phyloP scores from a whole-genome alignment of 2,888 invertebrate species.

The Philonicus albiceps region DNA sequence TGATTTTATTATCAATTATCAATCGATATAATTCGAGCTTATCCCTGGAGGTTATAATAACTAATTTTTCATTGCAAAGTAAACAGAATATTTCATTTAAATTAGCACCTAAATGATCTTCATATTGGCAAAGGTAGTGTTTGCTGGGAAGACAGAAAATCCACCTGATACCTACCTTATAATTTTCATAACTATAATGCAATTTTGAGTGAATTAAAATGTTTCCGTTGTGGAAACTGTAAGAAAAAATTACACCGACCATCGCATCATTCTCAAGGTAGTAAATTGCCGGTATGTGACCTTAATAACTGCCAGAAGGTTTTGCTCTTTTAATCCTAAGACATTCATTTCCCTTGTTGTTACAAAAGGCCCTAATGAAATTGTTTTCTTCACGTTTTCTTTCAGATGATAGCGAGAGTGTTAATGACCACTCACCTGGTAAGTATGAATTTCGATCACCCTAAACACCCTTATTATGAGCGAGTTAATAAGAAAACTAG shows the following conservation, averaged over 20 bases:
- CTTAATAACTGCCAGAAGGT: neutral
- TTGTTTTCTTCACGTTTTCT: neutral
- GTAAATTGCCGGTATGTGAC: neutral
- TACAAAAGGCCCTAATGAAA: neutral
- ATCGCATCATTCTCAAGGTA: neutral
- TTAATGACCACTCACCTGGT: conserved; percentile 29
- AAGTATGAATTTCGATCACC: neutral
- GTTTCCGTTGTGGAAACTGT: neutral
- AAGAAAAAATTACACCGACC: neutral
- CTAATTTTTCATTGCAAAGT: neutral
- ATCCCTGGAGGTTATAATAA: neutral
- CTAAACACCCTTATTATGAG: neutral
- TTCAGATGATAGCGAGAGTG: conserved; percentile 24
- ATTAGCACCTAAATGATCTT: neutral
- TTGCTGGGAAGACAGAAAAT: neutral
- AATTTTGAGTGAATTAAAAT: neutral
- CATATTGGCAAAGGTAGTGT: neutral
- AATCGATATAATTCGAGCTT: neutral
- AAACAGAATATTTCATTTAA: neutral
- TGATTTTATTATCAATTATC: neutral
- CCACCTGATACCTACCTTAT: neutral
- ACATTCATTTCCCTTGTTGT: neutral
- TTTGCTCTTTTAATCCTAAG: neutral
- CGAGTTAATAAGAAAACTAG: neutral
- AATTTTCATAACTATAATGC: neutral